Base-by-base conservation (phyloP, 2,797 vertebrate genomes). In the Pangasius sanitwongsei region DNA sequence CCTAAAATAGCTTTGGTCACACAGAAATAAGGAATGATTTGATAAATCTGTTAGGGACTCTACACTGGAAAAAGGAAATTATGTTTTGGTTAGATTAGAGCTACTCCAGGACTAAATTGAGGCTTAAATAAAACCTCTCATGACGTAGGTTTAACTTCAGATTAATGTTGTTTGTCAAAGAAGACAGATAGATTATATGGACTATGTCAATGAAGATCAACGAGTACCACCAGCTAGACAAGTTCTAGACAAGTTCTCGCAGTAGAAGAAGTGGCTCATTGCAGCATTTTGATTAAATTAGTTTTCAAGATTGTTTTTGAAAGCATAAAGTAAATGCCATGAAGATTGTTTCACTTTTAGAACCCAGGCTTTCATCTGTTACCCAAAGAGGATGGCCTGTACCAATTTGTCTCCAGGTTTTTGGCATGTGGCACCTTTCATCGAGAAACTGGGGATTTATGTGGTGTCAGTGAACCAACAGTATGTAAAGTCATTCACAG, bases 401-500 rank as follows among this genome's bases (percentile, higher is more conserved):
- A 4, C 78, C 63, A 31, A 25, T 53, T 89, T 74, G 48, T 34
- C 74, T 89, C 13, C 69, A 89, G 67, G 83, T 87, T 78, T 70
- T 87, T 74, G 69, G 65, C 55, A 78, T 87, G 28, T 88, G 85
- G 80, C 72, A 85, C 63, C 72, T 88, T 88, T 69, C 70, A 88
- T n/a, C 5, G 12, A 82, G 78, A 88, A 87, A 90, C 65, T 85
- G 50, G 74, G 41, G 86, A 87, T 89, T 84, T 88, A 80, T 87
- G 67, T 89, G 83, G 86, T 61, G 75, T 90, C 65, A 72, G 83
- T 89, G 83, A 91, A 91, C 63, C 67, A 86, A 86, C 69, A 59
- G 83, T 72, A 48, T 86, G 65, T 83, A 74, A 86, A 81, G n/a
- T 86, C 28, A 48, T 86, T 89, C 83, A 86, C 78, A 89, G 85